These are phyloP conservation scores for Saccopteryx bilineata DNA, from an alignment of 2,113 vertebrate species.

Conservation along the genomic window DNA sequence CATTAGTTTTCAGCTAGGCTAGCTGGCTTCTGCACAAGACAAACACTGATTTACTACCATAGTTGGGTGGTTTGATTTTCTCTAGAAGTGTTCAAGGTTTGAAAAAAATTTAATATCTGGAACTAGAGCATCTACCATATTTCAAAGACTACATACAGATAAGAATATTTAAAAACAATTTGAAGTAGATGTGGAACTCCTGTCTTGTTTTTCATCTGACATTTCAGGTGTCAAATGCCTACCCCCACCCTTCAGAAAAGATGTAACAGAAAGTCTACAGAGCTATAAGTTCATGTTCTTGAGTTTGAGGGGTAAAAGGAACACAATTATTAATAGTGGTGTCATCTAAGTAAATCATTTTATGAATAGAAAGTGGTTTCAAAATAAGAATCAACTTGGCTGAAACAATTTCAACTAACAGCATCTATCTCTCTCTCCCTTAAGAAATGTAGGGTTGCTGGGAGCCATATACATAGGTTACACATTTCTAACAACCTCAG, in stretches of 20 bases:
- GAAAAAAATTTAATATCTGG: constrained; percentile 3
- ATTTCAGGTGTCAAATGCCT: neutral
- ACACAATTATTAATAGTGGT: neutral
- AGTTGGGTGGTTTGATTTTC: neutral
- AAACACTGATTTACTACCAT: neutral
- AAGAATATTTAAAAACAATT: neutral
- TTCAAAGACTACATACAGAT: constrained; percentile 7
- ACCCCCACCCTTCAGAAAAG: neutral
- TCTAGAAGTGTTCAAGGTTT: neutral
- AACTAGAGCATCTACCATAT: neutral
- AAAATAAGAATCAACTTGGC: neutral
- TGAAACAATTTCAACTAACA: neutral
- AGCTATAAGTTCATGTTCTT: neutral
- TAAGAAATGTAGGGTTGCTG: neutral
- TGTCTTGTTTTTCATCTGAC: neutral
- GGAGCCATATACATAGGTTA: neutral
- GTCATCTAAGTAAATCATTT: neutral
- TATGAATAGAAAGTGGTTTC: neutral
- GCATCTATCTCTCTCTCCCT: neutral
- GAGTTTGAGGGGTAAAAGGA: neutral
- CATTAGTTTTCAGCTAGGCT: neutral
- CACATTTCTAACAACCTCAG: neutral
- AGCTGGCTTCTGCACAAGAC: neutral
- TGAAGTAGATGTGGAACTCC: neutral
- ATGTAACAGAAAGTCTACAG: neutral